phyloP scores from a whole-genome alignment of 2,888 invertebrate species.

The Eupithecia tripunctaria region DNA sequence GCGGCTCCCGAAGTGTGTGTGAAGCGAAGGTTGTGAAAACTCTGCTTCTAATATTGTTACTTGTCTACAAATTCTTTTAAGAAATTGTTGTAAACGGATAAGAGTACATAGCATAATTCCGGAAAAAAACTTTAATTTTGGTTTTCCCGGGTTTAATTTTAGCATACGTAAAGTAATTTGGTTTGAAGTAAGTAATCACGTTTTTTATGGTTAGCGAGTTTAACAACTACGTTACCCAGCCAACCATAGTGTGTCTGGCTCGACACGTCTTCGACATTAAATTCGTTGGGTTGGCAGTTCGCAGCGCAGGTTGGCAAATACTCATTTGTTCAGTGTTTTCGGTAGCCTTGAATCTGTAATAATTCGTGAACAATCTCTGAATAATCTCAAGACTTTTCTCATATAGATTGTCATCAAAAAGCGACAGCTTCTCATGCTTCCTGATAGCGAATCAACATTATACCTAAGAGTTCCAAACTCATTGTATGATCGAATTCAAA shows the following conservation, averaged over 20 bases:
- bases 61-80: neutral
- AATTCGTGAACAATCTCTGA: conserved; percentile 14
- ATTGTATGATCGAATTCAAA: too few relatives aligned
- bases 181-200: neutral
- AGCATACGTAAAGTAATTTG: neutral
- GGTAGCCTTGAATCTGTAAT: conserved; percentile 13
- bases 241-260: conserved; percentile 6
- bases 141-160: neutral
- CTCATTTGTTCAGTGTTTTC: conserved; percentile 25
- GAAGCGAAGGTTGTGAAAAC: neutral
- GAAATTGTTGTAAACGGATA: neutral
- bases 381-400: conserved; percentile 3
- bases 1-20: neutral
- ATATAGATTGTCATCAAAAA: conserved; percentile 13
- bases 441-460: conserved; percentile 24
- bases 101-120: neutral
- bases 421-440: conserved; percentile 16
- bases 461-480: neutral
- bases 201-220: neutral
- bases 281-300: conserved; percentile 29
- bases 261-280: conserved; percentile 23
- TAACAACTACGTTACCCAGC: conserved; percentile 8
- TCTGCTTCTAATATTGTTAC: neutral
- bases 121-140: neutral
- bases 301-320: conserved; percentile 24